These are phyloP conservation scores for Astreopora myriophthalma DNA, from an alignment of 64 coral and sea anemone species.

Conservation along the genomic window DNA sequence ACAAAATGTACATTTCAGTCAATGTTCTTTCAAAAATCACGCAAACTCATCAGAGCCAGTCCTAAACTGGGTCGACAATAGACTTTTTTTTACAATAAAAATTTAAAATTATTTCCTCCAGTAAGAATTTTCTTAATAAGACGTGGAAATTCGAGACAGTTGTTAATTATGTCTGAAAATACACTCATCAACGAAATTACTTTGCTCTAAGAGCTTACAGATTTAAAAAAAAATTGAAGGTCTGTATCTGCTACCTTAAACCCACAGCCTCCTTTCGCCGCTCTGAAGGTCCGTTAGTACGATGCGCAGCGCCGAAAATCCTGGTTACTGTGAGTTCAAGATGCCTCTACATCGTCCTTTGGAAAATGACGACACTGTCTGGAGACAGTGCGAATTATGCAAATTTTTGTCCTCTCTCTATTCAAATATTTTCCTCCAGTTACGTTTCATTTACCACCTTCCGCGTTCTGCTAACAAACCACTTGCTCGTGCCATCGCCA, in stretches of 20 bases:
- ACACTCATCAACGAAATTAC: background rate
- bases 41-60: background rate
- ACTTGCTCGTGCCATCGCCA: background rate
- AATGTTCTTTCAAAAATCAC: background rate
- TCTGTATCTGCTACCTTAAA: background rate
- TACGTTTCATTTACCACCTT: background rate
- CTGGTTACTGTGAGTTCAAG: background rate
- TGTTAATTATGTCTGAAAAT: background rate
- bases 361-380: background rate
- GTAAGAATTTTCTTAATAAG: background rate
- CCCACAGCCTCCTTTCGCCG: background rate
- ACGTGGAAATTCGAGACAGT: slow-evolving; percentile 13
- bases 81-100: background rate
- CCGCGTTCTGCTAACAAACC: background rate
- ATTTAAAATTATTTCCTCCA: background rate
- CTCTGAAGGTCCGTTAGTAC: background rate
- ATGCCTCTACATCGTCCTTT: background rate
- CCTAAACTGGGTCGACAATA: background rate
- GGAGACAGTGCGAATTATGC: background rate
- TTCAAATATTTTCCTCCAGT: slow-evolving; percentile 26
- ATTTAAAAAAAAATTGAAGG: background rate
- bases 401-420: background rate
- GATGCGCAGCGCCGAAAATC: background rate
- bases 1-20: background rate
- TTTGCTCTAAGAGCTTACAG: background rate